Evolutionary conservation across 1,140 invertebrate species (phyloP), one percentile per base, ranked within the genome.

Genomic region (Ceratina australensis): DNA sequence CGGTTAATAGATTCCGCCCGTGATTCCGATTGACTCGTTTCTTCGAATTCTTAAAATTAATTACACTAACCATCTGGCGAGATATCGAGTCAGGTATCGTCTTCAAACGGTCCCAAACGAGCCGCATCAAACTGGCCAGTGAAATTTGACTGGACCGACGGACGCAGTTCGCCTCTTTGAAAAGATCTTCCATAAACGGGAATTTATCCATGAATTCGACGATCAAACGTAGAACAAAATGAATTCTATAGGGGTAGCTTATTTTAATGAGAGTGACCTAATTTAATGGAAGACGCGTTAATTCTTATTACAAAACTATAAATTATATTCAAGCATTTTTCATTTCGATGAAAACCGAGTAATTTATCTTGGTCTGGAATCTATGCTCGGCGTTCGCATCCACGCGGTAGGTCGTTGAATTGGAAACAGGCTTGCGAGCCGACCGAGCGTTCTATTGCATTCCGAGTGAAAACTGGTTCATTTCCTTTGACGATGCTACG

Each of bases 191-290:
- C 24, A 74, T 47, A 7, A 74, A 78, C 1, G 76, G 69, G 26
- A 83, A 81, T 52, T 79, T 79, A 60, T 87, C 78, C 74, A 86
- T 78, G 65, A 87, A 86, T 61, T 82, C 69, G 28, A 78, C 60
- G 26, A 85, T 73, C 57, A 78, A 59, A 7, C 80, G 80, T 10
- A 82, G 63, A 57, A 85, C 50, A n/a, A 84, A 82, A 52, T 88
- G 79, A 47, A 86, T 78, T 72, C 79, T 81, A 73, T 1, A 26
- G 64, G 10, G 8, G 15, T 77, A 82, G 50, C n/a, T 26, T 24
- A 12, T 49, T 4, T 16, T 3, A 28, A 54, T 54, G 3, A 54
- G 4, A n/a, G 16, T 54, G 33, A 42, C 8, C 33, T 42, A 42
- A 42, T 42, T 42, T 42, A 42, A 42, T 33, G 5, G 28, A 33